phyloP scores from a whole-genome alignment of 1,140 invertebrate species.

The Penaeus indicus region DNA sequence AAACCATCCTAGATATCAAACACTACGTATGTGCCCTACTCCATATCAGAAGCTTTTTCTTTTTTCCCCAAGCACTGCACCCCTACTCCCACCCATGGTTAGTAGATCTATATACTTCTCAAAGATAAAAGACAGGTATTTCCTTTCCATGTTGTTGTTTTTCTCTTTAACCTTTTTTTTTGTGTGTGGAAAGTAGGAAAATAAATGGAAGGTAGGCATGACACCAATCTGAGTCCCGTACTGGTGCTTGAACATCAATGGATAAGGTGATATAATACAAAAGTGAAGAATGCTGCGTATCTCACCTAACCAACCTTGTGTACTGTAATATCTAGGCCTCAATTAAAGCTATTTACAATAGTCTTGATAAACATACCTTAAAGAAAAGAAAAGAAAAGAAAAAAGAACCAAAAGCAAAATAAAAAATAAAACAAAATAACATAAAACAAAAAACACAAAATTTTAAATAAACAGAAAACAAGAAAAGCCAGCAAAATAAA shows the following conservation, averaged over 20 bases:
- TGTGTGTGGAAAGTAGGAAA: neutral
- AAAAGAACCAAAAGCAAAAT: neutral
- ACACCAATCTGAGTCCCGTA: slow-evolving; percentile 61
- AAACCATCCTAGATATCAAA: no score
- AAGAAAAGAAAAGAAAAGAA: neutral
- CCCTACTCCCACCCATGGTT: no score
- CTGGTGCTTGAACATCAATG: slow-evolving; percentile 25
- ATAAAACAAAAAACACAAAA: neutral
- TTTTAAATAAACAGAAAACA: neutral
- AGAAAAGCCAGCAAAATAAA: no score
- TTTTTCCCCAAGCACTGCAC: no score
- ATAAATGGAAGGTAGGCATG: neutral
- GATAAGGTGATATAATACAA: slow-evolving; percentile 5
- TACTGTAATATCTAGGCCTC: slow-evolving; percentile 40
- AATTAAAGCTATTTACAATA: neutral
- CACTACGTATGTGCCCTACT: no score
- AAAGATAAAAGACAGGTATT: no score
- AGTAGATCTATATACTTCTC: no score
- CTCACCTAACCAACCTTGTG: slow-evolving; percentile 48
- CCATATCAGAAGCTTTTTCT: no score
- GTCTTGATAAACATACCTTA: neutral
- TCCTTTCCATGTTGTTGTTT: no score
- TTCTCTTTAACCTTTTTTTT: neutral
- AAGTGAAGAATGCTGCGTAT: slow-evolving; percentile 48
- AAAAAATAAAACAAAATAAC: neutral